Evolutionary conservation across 1,140 invertebrate genomes (phyloP), one percentile per base, ranked within the genome.

Genomic region (Lepidurus packardi): DNA sequence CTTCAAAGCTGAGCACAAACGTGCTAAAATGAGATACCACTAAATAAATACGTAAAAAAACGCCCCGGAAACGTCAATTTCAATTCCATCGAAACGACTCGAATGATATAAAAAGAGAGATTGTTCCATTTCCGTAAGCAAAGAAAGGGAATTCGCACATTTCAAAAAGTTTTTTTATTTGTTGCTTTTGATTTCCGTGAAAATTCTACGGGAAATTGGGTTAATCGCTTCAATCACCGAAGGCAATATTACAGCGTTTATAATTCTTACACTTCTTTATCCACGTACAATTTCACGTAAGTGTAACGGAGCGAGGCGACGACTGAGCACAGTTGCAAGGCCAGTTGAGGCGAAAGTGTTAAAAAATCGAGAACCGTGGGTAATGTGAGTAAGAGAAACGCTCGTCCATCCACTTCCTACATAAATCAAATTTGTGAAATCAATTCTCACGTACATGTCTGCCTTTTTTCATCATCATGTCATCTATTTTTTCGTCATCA

Each of bases 261-360:
- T 16, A 65, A n/a, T 7, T 21, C 53, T 16, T 65, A 65, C 53
- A 65, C 53, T 65, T 65, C 21, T 24, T 45, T 41, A 43, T 41
- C 24, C 24, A n/a, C 6, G 4, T 77, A 77, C 43, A 77, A 34
- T 11, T 77, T 77, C 34, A 42, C 74, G 73, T 78, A 78, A 74
- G 78, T 78, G 73, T 75, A 45, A 41, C 73, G 73, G 24, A 78
- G 73, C 21, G 73, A 78, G 16, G 73, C 78, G 73, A 78, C 75
- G n/a, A 78, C 43, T 41, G 74, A 44, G 78, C 78, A 78, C n/a
- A 78, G 73, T 73, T 73, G n/a, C 73, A 73, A 42, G 78, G 78
- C 78, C 44, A 74, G 24, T 43, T 78, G 73, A 73, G 43, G 47
- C 43, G 44, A 45, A 74, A 78, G 73, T 10, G 78, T 78, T 43